Evolutionary conservation across 1,140 invertebrate species (phyloP).

Genomic region (Hyposmocoma kahamanoa): DNA sequence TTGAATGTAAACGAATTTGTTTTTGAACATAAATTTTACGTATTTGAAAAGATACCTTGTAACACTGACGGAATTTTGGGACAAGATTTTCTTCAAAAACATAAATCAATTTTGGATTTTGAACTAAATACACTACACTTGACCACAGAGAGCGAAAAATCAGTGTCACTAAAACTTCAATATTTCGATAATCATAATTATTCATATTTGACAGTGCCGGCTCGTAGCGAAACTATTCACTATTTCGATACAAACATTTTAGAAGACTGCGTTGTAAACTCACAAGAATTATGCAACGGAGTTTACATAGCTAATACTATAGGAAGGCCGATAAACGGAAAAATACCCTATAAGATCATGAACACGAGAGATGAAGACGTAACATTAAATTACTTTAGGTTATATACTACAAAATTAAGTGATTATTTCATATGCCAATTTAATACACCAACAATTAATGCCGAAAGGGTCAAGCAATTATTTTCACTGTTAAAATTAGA

Average conservation of each 20-base stretch:
- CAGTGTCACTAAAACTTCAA: not conserved
- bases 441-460: not conserved
- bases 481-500: not conserved
- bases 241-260: not conserved
- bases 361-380: constrained; percentile 1
- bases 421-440: not conserved
- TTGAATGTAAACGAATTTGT: not conserved
- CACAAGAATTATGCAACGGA: not conserved
- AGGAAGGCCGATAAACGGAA: not conserved
- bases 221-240: not conserved
- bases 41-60: not conserved
- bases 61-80: constrained; percentile 1
- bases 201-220: not conserved
- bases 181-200: not conserved
- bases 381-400: not conserved
- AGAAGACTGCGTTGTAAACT: constrained; percentile 1
- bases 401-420: not conserved
- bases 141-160: not conserved
- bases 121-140: not conserved
- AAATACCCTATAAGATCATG: not conserved
- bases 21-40: not conserved
- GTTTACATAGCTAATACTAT: not conserved
- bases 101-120: not conserved
- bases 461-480: not conserved
- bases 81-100: not conserved